Percentiles rank a stretch among this genome's conserved stretches.
phyloP scores from a whole-genome alignment of 2,797 vertebrate genomes.

The Pangasius sanitwongsei region DNA sequence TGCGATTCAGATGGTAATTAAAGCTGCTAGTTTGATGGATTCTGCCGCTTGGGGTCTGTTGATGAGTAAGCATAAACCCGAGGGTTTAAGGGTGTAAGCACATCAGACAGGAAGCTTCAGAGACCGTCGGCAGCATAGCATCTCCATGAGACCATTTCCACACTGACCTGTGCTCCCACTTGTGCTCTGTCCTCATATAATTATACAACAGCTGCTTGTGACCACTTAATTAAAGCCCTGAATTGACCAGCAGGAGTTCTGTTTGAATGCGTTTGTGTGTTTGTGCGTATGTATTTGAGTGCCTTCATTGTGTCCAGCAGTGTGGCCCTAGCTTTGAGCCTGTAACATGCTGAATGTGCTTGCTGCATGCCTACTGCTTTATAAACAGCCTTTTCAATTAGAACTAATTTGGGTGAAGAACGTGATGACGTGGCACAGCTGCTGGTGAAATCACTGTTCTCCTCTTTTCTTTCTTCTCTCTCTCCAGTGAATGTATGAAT shows the following conservation, averaged over 20 bases:
- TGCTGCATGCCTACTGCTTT: slow-evolving; percentile 48
- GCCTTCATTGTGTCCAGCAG: slow-evolving; percentile 33
- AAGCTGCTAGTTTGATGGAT: slow-evolving; percentile 37
- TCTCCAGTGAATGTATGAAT: not conserved
- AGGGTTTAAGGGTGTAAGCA: slow-evolving; percentile 36
- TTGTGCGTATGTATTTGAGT: slow-evolving; percentile 11
- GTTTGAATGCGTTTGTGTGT: slow-evolving; percentile 22
- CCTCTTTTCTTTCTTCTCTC: slow-evolving; percentile 4
- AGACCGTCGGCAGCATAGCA: slow-evolving; percentile 43
- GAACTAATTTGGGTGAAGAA: slow-evolving; percentile 58
- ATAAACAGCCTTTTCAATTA: slow-evolving; percentile 60
- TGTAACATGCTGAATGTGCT: slow-evolving; percentile 48
- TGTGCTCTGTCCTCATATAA: slow-evolving; percentile 28
- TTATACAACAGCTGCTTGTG: slow-evolving; percentile 49
- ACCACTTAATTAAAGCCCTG: slow-evolving; percentile 36
- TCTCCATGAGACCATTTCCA: slow-evolving; percentile 44
- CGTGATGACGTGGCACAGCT: slow-evolving; percentile 56
- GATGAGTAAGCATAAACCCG: slow-evolving; percentile 39
- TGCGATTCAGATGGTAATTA: slow-evolving; percentile 41
- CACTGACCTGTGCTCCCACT: slow-evolving; percentile 36
- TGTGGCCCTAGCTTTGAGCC: slow-evolving; percentile 32
- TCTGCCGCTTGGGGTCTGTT: slow-evolving; percentile 31
- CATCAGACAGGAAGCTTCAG: slow-evolving; percentile 38
- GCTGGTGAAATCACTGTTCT: slow-evolving; percentile 44
- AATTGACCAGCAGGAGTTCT: slow-evolving; percentile 31